These are phyloP conservation scores for Brachystomella parvula DNA, from an alignment of 1,140 invertebrate genomes.

Conservation along the genomic window DNA sequence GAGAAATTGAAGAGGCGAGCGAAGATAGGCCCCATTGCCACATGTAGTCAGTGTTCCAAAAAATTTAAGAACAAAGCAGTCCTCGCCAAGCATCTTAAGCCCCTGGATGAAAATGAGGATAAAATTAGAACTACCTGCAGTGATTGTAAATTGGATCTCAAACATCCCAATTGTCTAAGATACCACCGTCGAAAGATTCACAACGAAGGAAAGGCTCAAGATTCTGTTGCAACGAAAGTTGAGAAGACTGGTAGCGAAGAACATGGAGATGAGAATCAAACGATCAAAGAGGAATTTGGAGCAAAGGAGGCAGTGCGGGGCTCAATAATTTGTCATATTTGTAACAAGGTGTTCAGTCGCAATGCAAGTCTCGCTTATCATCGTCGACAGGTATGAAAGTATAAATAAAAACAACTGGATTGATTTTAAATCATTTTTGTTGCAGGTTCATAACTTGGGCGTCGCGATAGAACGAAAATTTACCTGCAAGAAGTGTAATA, in stretches of 20 bases:
- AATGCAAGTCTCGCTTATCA: not conserved
- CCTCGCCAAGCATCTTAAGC: not conserved
- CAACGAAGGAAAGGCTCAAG: not conserved
- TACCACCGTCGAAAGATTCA: not conserved
- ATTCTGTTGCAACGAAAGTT: no score
- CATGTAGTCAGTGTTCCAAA: not conserved
- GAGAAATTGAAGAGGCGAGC: not conserved
- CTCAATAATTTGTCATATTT: not conserved
- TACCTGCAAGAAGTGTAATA: not conserved
- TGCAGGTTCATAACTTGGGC: not conserved
- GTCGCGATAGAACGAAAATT: not conserved
- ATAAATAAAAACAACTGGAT: not conserved
- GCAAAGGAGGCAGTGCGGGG: no score
- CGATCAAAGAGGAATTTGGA: no score
- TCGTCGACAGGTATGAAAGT: not conserved
- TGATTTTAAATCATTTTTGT: not conserved
- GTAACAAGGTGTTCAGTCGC: not conserved
- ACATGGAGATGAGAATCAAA: no score
- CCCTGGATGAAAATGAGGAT: not conserved
- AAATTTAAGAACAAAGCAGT: not conserved
- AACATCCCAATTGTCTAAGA: constrained; percentile 6
- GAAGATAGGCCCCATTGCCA: not conserved
- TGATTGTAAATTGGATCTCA: not conserved
- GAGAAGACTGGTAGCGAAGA: not conserved
- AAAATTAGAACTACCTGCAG: not conserved